A percentile compares a stretch with the other conserved stretches of the same genome.
Conservation (phyloP, 2,888 invertebrate genomes). For the Phengaris alcon region DNA sequence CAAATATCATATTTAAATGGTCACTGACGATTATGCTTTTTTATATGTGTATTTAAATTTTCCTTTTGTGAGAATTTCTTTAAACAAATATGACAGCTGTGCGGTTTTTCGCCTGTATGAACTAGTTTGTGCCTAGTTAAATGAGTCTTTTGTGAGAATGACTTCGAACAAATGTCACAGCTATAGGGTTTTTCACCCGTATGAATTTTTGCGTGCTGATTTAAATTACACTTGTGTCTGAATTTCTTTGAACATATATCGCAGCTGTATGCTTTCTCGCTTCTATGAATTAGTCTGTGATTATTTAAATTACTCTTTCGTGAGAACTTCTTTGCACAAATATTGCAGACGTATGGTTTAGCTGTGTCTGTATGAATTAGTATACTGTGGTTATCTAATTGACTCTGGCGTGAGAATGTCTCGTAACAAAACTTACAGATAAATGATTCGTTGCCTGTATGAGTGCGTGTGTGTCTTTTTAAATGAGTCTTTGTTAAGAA, state of each 20-base stretch:
- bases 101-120: slow-evolving; percentile 1
- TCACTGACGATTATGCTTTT: neutral
- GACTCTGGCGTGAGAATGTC: neutral
- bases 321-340: neutral
- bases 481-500: neutral
- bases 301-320: neutral
- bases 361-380: neutral
- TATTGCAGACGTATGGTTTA: neutral
- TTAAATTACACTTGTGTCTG: neutral
- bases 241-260: slow-evolving; percentile 12
- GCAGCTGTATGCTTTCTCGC: neutral
- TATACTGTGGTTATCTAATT: neutral
- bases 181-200: neutral
- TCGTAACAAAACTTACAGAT: slow-evolving; percentile 1
- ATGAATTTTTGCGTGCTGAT: neutral
- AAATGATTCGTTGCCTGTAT: neutral
- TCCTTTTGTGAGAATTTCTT: slow-evolving; percentile 2
- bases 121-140: neutral
- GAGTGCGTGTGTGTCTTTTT: neutral
- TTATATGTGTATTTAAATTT: neutral
- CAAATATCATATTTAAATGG: too few species aligned
- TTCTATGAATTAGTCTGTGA: neutral
- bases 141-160: neutral
- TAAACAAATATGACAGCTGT: slow-evolving; percentile 4
- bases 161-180: neutral